These are phyloP conservation scores for Notolepis coatsorum DNA, from an alignment of 2,797 vertebrate genomes.

Conservation along the genomic window DNA sequence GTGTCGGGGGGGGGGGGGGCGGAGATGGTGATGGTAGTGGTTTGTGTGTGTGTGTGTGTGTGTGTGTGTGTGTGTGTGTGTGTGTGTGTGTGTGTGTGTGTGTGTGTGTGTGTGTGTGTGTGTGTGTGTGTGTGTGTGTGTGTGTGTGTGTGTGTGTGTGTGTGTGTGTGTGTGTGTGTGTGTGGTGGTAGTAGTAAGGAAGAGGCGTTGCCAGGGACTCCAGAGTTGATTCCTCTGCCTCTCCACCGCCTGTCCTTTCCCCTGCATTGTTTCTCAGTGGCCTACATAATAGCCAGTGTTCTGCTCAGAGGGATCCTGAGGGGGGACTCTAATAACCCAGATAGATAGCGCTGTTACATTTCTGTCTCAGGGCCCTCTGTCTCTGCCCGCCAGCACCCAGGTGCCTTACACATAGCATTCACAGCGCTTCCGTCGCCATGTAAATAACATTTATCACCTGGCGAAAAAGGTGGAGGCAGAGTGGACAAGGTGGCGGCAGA, in stretches of 20 bases:
- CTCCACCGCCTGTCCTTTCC: conserved; percentile 56
- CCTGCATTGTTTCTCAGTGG: conserved; percentile 79
- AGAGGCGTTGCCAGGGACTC: conserved; percentile 36
- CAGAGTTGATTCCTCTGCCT: conserved; percentile 70
- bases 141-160: conserved; percentile 1
- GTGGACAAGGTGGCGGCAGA: conserved; percentile 1
- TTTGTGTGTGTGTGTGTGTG: conserved; percentile 5
- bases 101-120: conserved; percentile 1
- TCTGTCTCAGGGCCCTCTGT: conserved; percentile 83
- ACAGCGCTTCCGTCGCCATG: conserved; percentile 80
- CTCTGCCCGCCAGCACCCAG: conserved; percentile 83
- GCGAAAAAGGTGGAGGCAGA: conserved; percentile 51
- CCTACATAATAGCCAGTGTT: conserved; percentile 85
- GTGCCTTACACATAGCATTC: conserved; percentile 84
- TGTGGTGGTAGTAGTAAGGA: conserved; percentile 10
- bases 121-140: conserved; percentile 13
- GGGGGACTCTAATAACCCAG: conserved; percentile 86
- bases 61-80: conserved; percentile 7
- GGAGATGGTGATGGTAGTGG: too few relatives aligned
- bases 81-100: conserved; percentile 12
- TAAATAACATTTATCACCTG: conserved; percentile 86
- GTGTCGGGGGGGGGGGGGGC: conserved; percentile 9
- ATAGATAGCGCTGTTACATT: conserved; percentile 88
- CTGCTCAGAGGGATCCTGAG: conserved; percentile 81
- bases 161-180: conserved; percentile 10